Conservation (phyloP, 1,140 invertebrate genomes). For the Pseudomyrmex flavicornis region DNA sequence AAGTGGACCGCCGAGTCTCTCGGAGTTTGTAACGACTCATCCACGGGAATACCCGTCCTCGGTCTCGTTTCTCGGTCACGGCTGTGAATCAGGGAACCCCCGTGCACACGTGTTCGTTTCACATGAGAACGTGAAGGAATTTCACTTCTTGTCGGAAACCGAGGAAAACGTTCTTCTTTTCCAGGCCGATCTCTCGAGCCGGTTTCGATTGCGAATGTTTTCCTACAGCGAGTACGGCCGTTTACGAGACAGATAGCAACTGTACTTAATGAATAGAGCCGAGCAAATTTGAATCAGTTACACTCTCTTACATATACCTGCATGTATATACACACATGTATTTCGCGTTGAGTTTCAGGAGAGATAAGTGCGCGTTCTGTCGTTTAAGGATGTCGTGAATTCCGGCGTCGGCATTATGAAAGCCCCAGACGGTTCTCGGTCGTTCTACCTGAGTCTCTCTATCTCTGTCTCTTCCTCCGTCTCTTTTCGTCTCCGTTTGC, state of each 20-base stretch:
- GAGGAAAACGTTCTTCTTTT: background rate
- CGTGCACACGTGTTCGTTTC: slow-evolving; percentile 13
- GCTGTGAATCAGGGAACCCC: slow-evolving; percentile 64
- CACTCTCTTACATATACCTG: background rate
- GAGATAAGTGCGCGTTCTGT: background rate
- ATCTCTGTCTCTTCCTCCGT: too few species aligned
- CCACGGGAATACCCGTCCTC: slow-evolving; percentile 58
- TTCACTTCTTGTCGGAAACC: slow-evolving; percentile 4
- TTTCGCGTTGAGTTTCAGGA: background rate
- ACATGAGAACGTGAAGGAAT: background rate
- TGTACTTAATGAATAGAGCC: background rate
- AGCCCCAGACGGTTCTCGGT: background rate
- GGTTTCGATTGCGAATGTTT: background rate
- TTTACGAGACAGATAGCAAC: background rate
- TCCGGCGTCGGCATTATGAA: background rate
- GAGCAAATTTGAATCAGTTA: background rate
- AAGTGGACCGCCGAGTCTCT: background rate
- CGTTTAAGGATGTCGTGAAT: background rate
- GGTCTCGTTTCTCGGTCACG: slow-evolving; percentile 67
- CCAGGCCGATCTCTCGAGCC: background rate
- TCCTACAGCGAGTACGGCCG: too few species aligned
- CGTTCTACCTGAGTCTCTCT: background rate
- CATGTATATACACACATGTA: background rate
- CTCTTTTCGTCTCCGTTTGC: background rate
- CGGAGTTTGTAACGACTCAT: slow-evolving; percentile 42